phyloP scores from a whole-genome alignment of 2,113 vertebrate genomes.

The Eudyptes chrysolophus region DNA sequence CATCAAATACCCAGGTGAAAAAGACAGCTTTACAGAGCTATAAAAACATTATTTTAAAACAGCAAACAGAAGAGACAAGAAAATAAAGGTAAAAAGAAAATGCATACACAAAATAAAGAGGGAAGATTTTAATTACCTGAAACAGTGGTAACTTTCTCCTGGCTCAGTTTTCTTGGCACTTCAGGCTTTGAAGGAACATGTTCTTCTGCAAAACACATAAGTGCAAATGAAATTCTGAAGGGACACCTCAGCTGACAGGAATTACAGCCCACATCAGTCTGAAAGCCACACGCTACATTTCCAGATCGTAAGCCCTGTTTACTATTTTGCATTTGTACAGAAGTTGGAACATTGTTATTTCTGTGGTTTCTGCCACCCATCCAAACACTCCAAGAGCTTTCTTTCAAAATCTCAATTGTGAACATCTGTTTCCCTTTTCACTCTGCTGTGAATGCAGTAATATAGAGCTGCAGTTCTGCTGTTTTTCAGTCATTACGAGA shows the following conservation, averaged over 20 bases:
- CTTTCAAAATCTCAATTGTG: background rate
- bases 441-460: background rate
- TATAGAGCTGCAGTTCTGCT: background rate
- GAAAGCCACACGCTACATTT: background rate
- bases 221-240: slow-evolving; percentile 1
- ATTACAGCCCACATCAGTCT: background rate
- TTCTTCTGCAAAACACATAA: slow-evolving; percentile 71
- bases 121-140: slow-evolving; percentile 63
- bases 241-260: background rate
- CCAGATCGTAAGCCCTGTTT: background rate
- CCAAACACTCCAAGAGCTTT: background rate
- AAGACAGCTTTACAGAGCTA: slow-evolving; percentile 37
- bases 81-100: slow-evolving; percentile 22
- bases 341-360: slow-evolving; percentile 6
- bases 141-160: background rate
- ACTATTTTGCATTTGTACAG: background rate
- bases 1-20: slow-evolving; percentile 33
- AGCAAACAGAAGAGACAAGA: background rate
- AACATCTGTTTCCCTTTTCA: slow-evolving; percentile 55
- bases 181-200: background rate
- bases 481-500: background rate
- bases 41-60: slow-evolving; percentile 20
- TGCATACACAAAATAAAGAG: background rate
- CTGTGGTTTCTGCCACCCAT: slow-evolving; percentile 9
- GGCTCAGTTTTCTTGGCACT: slow-evolving; percentile 14